These are phyloP conservation scores for Chloropsis hardwickii DNA, from an alignment of 2,113 vertebrate genomes.

Conservation along the genomic window DNA sequence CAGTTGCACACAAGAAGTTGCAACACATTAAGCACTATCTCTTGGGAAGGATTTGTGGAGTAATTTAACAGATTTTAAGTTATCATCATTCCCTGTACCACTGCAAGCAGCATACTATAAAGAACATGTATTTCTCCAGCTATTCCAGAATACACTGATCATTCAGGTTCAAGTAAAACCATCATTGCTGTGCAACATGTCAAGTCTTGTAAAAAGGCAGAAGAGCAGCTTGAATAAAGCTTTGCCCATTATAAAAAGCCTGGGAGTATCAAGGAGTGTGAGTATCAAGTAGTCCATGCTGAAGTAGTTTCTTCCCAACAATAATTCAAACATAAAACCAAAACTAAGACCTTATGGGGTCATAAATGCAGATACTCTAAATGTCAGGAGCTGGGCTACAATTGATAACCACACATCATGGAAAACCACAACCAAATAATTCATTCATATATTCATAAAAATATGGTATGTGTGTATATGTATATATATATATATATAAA, in stretches of 20 bases:
- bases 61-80: not conserved
- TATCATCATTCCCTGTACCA: not conserved
- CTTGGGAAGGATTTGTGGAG: not conserved
- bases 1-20: not conserved
- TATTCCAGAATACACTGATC: not conserved
- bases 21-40: not conserved
- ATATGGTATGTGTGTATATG: rapidly evolving
- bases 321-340: not conserved
- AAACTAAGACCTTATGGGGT: not conserved
- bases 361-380: not conserved
- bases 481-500: not conserved
- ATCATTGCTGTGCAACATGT: not conserved
- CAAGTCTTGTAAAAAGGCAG: not conserved
- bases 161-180: not conserved
- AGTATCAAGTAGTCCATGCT: not conserved
- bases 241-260: not conserved
- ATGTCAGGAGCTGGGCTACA: not conserved
- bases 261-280: not conserved
- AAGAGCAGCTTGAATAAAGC: not conserved
- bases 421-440: not conserved
- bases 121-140: not conserved
- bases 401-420: not conserved
- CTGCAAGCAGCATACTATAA: not conserved
- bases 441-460: not conserved
- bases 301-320: not conserved